A percentile compares a stretch with the other conserved stretches of the same genome.
Evolutionary conservation across 2,113 vertebrate species (phyloP).

Genomic region (Maccullochella peelii): DNA sequence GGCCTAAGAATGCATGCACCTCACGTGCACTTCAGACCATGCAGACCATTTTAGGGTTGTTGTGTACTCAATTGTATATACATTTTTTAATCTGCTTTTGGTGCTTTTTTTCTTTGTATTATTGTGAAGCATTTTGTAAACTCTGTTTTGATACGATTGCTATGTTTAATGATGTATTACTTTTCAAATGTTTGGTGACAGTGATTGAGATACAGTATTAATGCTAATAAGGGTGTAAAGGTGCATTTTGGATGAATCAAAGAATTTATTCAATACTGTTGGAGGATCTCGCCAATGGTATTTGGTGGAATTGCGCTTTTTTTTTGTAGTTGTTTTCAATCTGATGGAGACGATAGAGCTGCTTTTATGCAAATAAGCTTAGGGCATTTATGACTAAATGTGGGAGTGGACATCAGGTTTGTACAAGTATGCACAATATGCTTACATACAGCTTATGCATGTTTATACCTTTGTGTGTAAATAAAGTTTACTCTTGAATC

Average conservation of each 20-base stretch:
- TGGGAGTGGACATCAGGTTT: not conserved
- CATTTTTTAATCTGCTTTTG: not conserved
- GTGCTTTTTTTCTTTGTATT: not conserved
- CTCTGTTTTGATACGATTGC: not conserved
- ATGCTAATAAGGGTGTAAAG: slow-evolving; percentile 3
- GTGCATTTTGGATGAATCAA: slow-evolving; percentile 5
- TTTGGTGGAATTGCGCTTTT: not conserved
- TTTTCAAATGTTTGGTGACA: not conserved
- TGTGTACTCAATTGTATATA: too few relatives aligned
- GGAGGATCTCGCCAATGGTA: not conserved
- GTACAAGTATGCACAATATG: not conserved
- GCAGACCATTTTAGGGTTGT: too few relatives aligned
- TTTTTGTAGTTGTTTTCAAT: not conserved
- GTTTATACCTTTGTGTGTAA: not conserved
- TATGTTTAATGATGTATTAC: not conserved
- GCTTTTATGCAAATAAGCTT: not conserved
- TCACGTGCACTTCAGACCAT: not conserved
- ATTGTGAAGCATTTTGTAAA: not conserved
- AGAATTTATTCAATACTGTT: not conserved
- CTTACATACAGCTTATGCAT: not conserved
- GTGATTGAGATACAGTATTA: not conserved
- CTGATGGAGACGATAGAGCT: not conserved
- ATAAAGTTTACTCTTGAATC: not conserved
- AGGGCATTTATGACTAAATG: not conserved
- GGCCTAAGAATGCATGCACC: not conserved